Evolutionary conservation across 2,888 invertebrate species (phyloP), one percentile per base, ranked within the genome.

Genomic region (Nemapogon koenigi): DNA sequence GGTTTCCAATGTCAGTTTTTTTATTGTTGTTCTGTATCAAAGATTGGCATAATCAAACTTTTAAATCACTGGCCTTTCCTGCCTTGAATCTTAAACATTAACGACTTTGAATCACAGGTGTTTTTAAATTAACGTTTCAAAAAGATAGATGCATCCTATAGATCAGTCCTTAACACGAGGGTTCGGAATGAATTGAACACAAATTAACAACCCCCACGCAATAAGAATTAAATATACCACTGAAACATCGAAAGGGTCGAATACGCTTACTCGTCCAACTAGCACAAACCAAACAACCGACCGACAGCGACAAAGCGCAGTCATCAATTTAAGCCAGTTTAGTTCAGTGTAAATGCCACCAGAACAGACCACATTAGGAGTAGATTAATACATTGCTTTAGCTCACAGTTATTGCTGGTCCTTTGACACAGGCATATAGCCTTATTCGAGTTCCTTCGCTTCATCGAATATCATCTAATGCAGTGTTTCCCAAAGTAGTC

Each of bases 341-440:
- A 41, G 43, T 43, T 42, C 43, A 38, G 36, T 41, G 38, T 52
- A 48, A 52, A 54, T 51, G 53, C 48, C 51, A 45, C 56, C 49
- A 51, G 53, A 55, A 61, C 59, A 60, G 59, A 63, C 55, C 62
- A 58, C 69, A 71, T 73, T 73, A 73, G 64, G 53, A 60, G 61
- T 57, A 68, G 69, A 73, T 72, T 71, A 73, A 72, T 75, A 68
- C 19, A 31, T 19, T 22, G 35, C 30, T 22, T 22, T 14, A 4
- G 15, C 35, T 25, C 22, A n/a, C n/a, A n/a, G n/a, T 15, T 22
- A 66, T 63, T 63, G 60, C 57, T 55, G 62, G 63, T 64, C 58
- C 62, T 70, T 68, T 59, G 62, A 57, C 59, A 62, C 68, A 69
- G 64, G 62, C 64, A 57, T 52, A 55, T 52, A 62, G 8, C 13